Percentiles rank a stretch among this genome's conserved stretches.
Conservation (phyloP, 2,797 vertebrate genomes). For the Notolabrus celidotus region DNA sequence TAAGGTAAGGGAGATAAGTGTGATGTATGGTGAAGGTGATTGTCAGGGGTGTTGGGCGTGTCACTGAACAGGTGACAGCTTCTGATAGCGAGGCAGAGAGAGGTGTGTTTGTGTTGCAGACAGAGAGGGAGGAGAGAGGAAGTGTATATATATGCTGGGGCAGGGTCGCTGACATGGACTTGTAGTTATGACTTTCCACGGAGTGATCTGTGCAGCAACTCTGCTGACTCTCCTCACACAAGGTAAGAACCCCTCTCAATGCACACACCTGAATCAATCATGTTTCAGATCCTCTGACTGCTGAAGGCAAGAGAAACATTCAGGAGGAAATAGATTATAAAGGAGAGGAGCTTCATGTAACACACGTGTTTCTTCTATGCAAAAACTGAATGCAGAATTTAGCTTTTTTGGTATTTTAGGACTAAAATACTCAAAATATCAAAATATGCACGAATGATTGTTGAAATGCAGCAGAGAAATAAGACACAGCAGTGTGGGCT, state of each 20-base stretch:
- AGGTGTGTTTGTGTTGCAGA: constrained; percentile 2
- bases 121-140: neutral
- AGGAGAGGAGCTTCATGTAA: neutral
- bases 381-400: neutral
- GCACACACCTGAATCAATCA: constrained; percentile 9
- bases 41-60: neutral
- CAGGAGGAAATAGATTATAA: neutral
- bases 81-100: neutral
- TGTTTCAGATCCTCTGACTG: neutral
- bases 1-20: neutral
- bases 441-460: neutral
- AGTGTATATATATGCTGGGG: neutral
- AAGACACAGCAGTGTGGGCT: neutral
- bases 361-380: neutral
- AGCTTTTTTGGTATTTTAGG: too few species aligned
- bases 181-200: constrained; percentile 28
- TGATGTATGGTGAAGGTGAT: neutral
- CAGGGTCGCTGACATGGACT: neutral
- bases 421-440: too few species aligned
- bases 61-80: neutral
- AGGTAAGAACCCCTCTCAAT: constrained; percentile 24
- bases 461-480: neutral
- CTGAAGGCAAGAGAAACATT: too few species aligned
- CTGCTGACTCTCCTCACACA: constrained; percentile 37
- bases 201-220: neutral